phyloP scores from a whole-genome alignment of 1,140 invertebrate species.

The Pogonomyrmex barbatus region DNA sequence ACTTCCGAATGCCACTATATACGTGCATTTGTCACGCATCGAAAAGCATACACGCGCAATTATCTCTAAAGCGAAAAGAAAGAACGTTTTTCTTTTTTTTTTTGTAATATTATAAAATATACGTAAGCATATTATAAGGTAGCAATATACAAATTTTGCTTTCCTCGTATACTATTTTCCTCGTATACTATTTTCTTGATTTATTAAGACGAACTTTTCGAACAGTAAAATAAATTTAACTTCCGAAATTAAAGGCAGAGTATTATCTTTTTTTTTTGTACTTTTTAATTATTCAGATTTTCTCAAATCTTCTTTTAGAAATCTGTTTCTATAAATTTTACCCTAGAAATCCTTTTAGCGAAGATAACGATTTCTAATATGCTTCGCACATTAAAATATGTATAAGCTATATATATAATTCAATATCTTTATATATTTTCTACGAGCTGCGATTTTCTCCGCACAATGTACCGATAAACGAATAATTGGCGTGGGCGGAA shows the following conservation, averaged over 20 bases:
- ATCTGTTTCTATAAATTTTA: neutral
- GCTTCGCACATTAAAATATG: neutral
- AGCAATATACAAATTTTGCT: neutral
- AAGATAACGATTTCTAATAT: neutral
- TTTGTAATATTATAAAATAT: slow-evolving; percentile 18
- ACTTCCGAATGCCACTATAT: slow-evolving; percentile 55
- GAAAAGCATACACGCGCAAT: slow-evolving; percentile 12
- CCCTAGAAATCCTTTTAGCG: neutral
- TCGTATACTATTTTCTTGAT: neutral
- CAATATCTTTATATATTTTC: slow-evolving; percentile 21
- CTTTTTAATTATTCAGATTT: neutral
- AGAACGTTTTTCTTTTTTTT: neutral
- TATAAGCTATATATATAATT: slow-evolving; percentile 6
- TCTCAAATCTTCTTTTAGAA: neutral
- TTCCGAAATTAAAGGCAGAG: neutral
- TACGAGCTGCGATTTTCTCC: slow-evolving; percentile 18
- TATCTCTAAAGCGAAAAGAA: slow-evolving; percentile 12
- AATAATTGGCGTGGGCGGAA: slow-evolving; percentile 37
- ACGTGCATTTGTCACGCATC: slow-evolving; percentile 52
- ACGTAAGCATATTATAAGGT: neutral
- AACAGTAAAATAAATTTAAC: no score
- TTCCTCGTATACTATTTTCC: slow-evolving; percentile 8
- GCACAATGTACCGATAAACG: slow-evolving; percentile 21
- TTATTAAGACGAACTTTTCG: no score
- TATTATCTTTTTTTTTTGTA: neutral